phyloP scores from a whole-genome alignment of 2,113 vertebrate genomes.

The Oxyura jamaicensis region DNA sequence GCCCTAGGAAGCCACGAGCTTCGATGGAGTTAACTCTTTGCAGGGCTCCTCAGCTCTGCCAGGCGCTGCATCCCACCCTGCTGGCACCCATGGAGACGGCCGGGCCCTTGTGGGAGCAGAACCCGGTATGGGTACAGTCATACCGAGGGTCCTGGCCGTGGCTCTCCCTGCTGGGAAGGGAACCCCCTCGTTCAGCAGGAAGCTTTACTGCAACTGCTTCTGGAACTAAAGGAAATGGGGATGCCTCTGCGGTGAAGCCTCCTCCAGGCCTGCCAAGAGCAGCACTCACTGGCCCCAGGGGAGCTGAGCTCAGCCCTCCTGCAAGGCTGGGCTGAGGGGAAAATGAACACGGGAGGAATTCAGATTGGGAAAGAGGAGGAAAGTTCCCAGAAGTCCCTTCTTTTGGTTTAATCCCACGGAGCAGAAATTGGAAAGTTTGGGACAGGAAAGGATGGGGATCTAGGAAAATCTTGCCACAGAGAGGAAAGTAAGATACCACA shows the following conservation, averaged over 20 bases:
- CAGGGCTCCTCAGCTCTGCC: background rate
- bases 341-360: background rate
- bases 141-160: no score
- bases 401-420: background rate
- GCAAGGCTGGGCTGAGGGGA: background rate
- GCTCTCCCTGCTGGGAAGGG: background rate
- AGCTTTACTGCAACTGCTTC: background rate
- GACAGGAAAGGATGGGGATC: background rate
- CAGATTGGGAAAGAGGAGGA: background rate
- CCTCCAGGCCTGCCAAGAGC: background rate
- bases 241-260: background rate
- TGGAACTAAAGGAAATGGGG: background rate
- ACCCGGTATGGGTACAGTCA: accelerated
- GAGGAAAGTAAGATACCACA: background rate
- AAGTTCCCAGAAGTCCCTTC: background rate
- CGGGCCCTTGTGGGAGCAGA: background rate
- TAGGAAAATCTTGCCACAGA: background rate
- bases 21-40: slow-evolving; percentile 18
- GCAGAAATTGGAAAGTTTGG: background rate
- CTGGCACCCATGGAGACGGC: accelerated
- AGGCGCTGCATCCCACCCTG: background rate
- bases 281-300: background rate
- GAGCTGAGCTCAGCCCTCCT: background rate
- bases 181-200: background rate
- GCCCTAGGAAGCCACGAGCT: background rate